Conservation (phyloP, 2,113 vertebrate genomes). For the Trogon melanurus region DNA sequence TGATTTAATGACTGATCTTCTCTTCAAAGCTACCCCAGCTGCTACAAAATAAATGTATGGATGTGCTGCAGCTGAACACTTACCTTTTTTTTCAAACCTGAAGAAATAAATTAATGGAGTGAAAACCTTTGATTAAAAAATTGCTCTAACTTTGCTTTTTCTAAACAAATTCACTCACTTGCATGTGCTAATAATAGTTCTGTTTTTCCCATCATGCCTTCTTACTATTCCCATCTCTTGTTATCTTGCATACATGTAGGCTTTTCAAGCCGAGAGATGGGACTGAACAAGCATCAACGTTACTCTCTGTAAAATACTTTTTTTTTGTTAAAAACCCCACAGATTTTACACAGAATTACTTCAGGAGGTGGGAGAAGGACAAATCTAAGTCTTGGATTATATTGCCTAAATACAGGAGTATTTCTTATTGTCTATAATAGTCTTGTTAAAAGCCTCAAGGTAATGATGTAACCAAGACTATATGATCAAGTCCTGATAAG, state of each 20-base stretch:
- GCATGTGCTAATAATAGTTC: neutral
- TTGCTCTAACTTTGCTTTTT: neutral
- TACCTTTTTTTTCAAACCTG: neutral
- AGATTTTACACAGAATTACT: neutral
- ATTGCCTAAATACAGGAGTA: neutral
- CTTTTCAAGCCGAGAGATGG: neutral
- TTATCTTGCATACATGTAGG: neutral
- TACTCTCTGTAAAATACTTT: neutral
- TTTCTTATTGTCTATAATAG: neutral
- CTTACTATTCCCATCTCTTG: neutral
- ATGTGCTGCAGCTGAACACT: neutral
- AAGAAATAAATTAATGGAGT: neutral
- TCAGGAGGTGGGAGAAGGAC: neutral
- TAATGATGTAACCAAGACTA: neutral
- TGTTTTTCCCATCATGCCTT: neutral
- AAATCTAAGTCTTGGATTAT: neutral
- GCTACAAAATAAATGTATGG: neutral
- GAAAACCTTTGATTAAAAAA: neutral
- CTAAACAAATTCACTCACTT: neutral
- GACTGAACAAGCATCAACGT: neutral
- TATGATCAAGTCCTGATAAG: neutral
- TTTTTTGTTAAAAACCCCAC: neutral
- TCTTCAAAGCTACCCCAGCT: conserved; percentile 9
- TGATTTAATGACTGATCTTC: conserved; percentile 11
- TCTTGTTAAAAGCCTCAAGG: neutral